Percentiles rank a stretch among this genome's conserved stretches.
Conservation (phyloP, 2,797 vertebrate species). For the Lerista edwardsae region DNA sequence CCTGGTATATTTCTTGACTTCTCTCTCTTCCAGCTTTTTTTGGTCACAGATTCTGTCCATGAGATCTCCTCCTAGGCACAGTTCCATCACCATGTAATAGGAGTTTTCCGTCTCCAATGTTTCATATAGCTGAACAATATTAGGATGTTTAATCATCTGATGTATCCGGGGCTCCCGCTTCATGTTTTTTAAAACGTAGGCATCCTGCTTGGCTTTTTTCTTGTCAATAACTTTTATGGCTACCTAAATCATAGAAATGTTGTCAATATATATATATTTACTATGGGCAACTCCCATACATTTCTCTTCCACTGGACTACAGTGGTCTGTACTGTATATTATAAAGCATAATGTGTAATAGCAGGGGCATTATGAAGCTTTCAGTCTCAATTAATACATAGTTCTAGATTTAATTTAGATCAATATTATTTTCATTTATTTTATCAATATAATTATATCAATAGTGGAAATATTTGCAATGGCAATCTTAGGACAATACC, state of each 20-base stretch:
- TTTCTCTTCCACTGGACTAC: neutral
- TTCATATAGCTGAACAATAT: slow-evolving; percentile 82
- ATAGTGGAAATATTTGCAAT: neutral
- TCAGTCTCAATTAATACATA: neutral
- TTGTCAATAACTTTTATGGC: slow-evolving; percentile 90
- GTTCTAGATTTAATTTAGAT: neutral
- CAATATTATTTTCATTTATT: neutral
- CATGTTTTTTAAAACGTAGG: slow-evolving; percentile 86
- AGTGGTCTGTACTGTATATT: neutral
- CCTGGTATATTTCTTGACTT: slow-evolving; percentile 83
- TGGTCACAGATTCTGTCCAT: slow-evolving; percentile 86
- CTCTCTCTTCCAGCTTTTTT: slow-evolving; percentile 82
- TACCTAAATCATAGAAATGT: slow-evolving; percentile 72
- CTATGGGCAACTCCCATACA: neutral
- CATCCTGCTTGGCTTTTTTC: slow-evolving; percentile 86
- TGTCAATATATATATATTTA: slow-evolving; percentile 15
- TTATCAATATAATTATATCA: no score
- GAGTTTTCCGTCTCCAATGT: slow-evolving; percentile 87
- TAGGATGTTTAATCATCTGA: slow-evolving; percentile 86
- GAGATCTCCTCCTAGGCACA: slow-evolving; percentile 84
- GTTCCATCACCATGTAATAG: slow-evolving; percentile 89
- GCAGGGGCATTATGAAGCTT: neutral
- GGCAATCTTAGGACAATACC: neutral
- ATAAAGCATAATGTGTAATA: neutral
- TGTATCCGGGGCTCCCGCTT: slow-evolving; percentile 85